Evolutionary conservation across 2,797 vertebrate species (phyloP).

Genomic region (Lindbergichthys nudifrons): DNA sequence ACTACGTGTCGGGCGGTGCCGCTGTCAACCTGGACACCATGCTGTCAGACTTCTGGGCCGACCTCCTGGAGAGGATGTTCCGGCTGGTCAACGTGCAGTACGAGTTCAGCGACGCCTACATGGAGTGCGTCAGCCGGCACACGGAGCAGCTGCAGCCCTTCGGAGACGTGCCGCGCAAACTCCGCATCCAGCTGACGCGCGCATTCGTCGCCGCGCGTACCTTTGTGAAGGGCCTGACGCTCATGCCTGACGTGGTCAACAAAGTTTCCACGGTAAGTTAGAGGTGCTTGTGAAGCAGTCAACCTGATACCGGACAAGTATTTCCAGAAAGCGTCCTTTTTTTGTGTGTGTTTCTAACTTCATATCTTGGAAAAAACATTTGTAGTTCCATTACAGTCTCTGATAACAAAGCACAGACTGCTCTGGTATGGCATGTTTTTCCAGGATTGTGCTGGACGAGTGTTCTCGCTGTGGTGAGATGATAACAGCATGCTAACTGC

Average conservation of each 20-base stretch:
- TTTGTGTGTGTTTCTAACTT: constrained; percentile 20
- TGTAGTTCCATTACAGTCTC: constrained; percentile 23
- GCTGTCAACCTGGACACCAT: constrained; percentile 93
- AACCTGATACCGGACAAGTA: not conserved
- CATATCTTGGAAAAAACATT: constrained; percentile 40
- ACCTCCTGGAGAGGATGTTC: constrained; percentile 96
- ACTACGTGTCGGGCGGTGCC: constrained; percentile 86
- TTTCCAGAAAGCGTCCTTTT: not conserved
- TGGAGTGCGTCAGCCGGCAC: constrained; percentile 95
- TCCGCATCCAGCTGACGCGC: constrained; percentile 92
- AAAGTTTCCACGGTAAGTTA: constrained; percentile 92
- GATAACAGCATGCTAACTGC: constrained; percentile 46
- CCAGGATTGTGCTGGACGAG: constrained; percentile 27
- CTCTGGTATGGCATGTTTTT: constrained; percentile 36
- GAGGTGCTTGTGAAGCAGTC: not conserved
- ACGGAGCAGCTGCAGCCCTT: constrained; percentile 97
- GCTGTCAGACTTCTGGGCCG: constrained; percentile 96
- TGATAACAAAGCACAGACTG: constrained; percentile 56
- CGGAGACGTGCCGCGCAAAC: constrained; percentile 94
- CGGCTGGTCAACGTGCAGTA: constrained; percentile 95
- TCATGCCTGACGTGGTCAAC: constrained; percentile 90
- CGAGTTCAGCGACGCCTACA: constrained; percentile 93
- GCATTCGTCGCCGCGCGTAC: constrained; percentile 93
- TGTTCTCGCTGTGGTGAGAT: constrained; percentile 43
- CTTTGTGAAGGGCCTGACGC: constrained; percentile 90